Evolutionary conservation across 2,888 invertebrate genomes (phyloP), one percentile per base, ranked within the genome.

Genomic region (Oscheius sp.): DNA sequence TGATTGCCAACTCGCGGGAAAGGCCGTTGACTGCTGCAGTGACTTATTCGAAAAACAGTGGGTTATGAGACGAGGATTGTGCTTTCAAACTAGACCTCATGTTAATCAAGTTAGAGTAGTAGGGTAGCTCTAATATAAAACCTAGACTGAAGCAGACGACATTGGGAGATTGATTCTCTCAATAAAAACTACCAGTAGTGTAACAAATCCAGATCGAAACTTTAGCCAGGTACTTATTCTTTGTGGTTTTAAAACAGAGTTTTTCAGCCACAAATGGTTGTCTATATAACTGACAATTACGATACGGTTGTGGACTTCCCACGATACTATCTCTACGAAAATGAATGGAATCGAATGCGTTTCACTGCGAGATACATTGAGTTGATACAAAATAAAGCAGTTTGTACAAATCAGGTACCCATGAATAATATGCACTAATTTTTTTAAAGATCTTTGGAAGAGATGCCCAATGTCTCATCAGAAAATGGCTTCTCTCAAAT

Each of bases 271-370:
- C 84, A 84, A 69, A 65, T 83, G 8, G 76, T 84, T 25, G 81
- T 81, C 20, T 84, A 84, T 63, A 65, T 83, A 3, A 84, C 82
- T n/a, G 84, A 84, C 68, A 84, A 84, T 68, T 78, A 80, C 64
- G 76, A 84, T 29, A 70, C 78, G 31, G 75, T 82, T 20, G 79
- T 83, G n/a, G 84, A 84, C 63, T 84, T 82, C 46, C 84, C 84
- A 5, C 69, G 84, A 25, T 84, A 74, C 50, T 84, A 84, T 61
- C 65, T 84, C 10, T 84, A 85, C 68, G 81, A 78, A 15, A 71
- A 82, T 70, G 83, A 84, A 55, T 84, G 81, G 81, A 84, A 84
- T 64, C 71, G 84, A 63, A 73, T 76, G 78, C 45, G 76, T 23
- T 75, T 80, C 33, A 75, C 79, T 1, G 79, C 79, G 1, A 63